These are phyloP conservation scores for Dendrolimus houi DNA, from an alignment of 2,888 invertebrate species.

Conservation along the genomic window DNA sequence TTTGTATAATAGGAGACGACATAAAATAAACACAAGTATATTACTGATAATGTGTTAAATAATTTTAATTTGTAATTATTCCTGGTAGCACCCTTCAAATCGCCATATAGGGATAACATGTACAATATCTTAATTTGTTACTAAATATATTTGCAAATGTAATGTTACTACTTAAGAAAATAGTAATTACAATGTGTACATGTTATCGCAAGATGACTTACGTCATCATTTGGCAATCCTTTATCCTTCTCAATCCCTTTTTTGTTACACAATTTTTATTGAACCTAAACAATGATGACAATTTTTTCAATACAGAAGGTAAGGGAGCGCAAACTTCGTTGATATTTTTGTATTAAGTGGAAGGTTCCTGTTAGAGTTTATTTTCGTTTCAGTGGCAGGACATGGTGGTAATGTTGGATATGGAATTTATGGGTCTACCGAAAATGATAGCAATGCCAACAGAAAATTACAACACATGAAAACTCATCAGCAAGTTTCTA, in stretches of 20 bases:
- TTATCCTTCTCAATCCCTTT: conserved; percentile 37
- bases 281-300: background rate
- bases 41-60: conserved; percentile 74
- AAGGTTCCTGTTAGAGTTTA: no score
- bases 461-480: conserved; percentile 63
- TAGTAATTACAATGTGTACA: conserved; percentile 39
- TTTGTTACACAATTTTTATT: conserved; percentile 11
- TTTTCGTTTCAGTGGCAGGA: conserved; percentile 61
- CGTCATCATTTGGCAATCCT: conserved; percentile 54
- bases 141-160: conserved; percentile 11
- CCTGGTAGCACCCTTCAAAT: conserved; percentile 77
- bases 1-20: conserved; percentile 76
- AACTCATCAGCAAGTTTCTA: conserved; percentile 69
- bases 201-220: conserved; percentile 58
- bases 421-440: conserved; percentile 72
- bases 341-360: no score
- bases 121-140: conserved; percentile 33
- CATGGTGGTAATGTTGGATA: conserved; percentile 77
- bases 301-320: background rate
- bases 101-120: conserved; percentile 76
- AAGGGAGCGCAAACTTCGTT: background rate
- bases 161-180: conserved; percentile 8
- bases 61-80: conserved; percentile 76
- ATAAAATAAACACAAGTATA: conserved; percentile 78
- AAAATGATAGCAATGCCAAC: conserved; percentile 48